Percentiles rank a stretch among this genome's conserved stretches.
These are phyloP conservation scores for Onychorhynchus coronatus DNA, from an alignment of 2,113 vertebrate species.

Conservation along the genomic window DNA sequence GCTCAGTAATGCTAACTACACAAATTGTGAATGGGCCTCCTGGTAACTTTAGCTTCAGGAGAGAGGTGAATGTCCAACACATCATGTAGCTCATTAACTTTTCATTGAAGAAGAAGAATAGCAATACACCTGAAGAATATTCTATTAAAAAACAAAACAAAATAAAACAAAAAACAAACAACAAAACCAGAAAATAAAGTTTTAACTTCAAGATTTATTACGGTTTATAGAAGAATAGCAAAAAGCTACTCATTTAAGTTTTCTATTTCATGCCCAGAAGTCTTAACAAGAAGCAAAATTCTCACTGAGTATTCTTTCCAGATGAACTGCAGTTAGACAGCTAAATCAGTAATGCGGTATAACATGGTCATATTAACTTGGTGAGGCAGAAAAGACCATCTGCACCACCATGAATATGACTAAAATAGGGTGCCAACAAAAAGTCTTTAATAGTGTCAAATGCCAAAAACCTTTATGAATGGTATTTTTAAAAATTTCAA, in stretches of 20 bases:
- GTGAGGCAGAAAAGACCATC: constrained; percentile 76
- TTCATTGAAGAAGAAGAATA: not conserved
- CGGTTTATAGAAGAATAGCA: not conserved
- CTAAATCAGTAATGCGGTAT: constrained; percentile 75
- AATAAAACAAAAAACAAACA: not conserved
- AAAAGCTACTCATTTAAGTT: not conserved
- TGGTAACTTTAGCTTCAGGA: not conserved
- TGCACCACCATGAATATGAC: constrained; percentile 62
- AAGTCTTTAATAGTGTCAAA: constrained; percentile 14
- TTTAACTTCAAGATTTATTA: constrained; percentile 6
- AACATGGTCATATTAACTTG: constrained; percentile 71
- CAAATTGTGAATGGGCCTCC: not conserved
- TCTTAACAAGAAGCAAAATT: constrained; percentile 55
- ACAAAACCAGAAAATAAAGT: not conserved
- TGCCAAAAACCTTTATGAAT: constrained; percentile 55
- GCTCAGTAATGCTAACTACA: not conserved
- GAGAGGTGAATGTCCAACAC: not conserved
- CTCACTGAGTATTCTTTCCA: constrained; percentile 67
- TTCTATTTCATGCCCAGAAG: constrained; percentile 38
- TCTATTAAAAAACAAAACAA: not conserved
- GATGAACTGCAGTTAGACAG: constrained; percentile 72
- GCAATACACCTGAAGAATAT: not conserved
- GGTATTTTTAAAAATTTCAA: constrained; percentile 17
- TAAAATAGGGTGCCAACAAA: constrained; percentile 56
- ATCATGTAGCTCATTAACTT: not conserved